A percentile compares a stretch with the other conserved stretches of the same genome.
These are phyloP conservation scores for Nesoenas mayeri DNA, from an alignment of 2,113 vertebrate genomes.

Conservation along the genomic window DNA sequence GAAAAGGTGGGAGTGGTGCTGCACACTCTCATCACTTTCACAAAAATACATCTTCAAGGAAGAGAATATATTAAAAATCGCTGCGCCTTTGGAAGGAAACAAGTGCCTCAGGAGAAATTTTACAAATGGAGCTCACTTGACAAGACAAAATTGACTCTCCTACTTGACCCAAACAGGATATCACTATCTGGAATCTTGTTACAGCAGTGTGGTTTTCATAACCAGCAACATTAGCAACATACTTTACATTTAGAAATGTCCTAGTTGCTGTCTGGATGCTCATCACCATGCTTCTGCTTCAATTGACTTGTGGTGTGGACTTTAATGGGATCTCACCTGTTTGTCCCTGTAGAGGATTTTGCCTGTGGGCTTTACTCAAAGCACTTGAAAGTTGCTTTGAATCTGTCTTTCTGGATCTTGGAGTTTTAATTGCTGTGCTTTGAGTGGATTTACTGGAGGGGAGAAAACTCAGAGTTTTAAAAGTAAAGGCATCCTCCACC, in stretches of 20 bases:
- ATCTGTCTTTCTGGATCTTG: neutral
- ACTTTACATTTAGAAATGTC: neutral
- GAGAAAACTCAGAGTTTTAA: neutral
- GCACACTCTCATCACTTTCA: neutral
- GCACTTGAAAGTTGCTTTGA: constrained; percentile 19
- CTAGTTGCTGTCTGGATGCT: neutral
- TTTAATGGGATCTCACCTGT: neutral
- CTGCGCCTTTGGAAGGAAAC: neutral
- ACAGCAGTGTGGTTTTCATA: neutral
- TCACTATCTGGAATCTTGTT: neutral
- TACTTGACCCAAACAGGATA: constrained; percentile 8
- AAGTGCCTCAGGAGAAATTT: neutral
- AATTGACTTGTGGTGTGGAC: neutral
- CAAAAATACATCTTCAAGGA: constrained; percentile 19
- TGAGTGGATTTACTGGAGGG: neutral
- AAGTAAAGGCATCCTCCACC: neutral
- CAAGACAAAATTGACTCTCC: neutral
- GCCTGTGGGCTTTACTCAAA: neutral
- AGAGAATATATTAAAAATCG: constrained; percentile 27
- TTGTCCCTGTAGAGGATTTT: neutral
- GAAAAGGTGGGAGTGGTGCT: neutral
- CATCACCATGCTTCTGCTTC: neutral
- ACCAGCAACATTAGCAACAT: neutral
- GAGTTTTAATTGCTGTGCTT: constrained; percentile 18
- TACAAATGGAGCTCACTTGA: neutral